Base-by-base conservation (phyloP, 2,888 invertebrate genomes). In the Chalcis sispes region DNA sequence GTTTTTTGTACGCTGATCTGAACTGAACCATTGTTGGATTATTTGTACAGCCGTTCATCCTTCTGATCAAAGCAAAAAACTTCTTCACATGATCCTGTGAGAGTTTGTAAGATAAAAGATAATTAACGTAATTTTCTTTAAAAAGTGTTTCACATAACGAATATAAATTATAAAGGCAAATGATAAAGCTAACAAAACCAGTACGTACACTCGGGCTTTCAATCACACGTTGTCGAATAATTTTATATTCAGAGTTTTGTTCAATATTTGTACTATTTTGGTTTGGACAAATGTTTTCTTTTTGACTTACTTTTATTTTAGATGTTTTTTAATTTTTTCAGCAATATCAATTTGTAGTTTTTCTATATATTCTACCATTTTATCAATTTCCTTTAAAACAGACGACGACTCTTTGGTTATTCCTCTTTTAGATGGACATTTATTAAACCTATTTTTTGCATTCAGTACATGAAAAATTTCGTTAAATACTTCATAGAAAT, bases 401-500 rank as follows among this genome's bases (percentile, higher is more conserved):
- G n/a, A 15, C 27, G 5, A 18, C 62, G n/a, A 27, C 20, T 62
- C 40, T 50, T 40, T 61, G 4, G 2, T 50, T 20, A 76, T 56
- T 7, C 10, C 40, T 18, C 10, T 71, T 56, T 42, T 48, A 52
- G 13, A 48, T 48, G 62, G 67, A 54, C 50, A 65, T 64, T 56
- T 64, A 29, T 70, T 75, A 74, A 80, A 77, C 36, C 32, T 66
- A 72, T 77, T 81, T 70, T 71, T 64, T 23, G 70, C 66, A 74
- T 83, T 84, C 8, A 82, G 52, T 7, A 83, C 67, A 72, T 84
- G 82, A 77, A 82, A 82, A 8, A 79, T 59, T 64, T 81, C 75
- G 59, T 84, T 82, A n/a, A 83, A 27, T 13, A 66, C 66, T 59
- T 59, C 20, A 27, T 78, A 79, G 72, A 82, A 83, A 36, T 52